Conservation (phyloP, 2,113 vertebrate species). For the Stercorarius parasiticus region DNA sequence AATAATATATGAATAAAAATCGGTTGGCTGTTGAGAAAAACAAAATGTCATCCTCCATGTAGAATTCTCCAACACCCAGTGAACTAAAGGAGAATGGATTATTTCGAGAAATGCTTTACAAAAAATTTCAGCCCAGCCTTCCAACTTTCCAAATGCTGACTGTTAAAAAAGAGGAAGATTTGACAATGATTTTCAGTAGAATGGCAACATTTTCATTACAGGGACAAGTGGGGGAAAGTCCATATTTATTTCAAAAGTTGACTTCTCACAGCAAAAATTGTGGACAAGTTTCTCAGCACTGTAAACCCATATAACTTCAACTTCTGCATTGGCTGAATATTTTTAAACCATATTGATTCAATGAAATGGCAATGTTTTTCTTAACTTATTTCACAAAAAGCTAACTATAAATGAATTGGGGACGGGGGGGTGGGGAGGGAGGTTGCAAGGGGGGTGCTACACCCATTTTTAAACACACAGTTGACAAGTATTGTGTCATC, state of each 20-base stretch:
- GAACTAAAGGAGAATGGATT: not conserved
- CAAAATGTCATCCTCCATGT: slow-evolving; percentile 32
- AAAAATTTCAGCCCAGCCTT: not conserved
- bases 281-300: not conserved
- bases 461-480: not conserved
- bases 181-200: not conserved
- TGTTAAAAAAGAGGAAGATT: not conserved
- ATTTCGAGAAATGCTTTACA: not conserved
- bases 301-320: not conserved
- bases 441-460: not conserved
- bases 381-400: not conserved
- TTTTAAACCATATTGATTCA: not conserved
- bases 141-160: not conserved
- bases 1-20: slow-evolving; percentile 56
- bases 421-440: not conserved
- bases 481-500: not conserved
- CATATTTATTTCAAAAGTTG: not conserved
- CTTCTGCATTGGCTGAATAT: not conserved
- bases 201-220: not conserved
- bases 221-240: not conserved
- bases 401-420: not conserved
- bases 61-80: not conserved
- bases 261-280: not conserved
- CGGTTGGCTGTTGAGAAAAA: slow-evolving; percentile 45
- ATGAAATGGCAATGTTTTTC: not conserved